phyloP scores from a whole-genome alignment of 2,797 vertebrate genomes.

The Coilia nasus region DNA sequence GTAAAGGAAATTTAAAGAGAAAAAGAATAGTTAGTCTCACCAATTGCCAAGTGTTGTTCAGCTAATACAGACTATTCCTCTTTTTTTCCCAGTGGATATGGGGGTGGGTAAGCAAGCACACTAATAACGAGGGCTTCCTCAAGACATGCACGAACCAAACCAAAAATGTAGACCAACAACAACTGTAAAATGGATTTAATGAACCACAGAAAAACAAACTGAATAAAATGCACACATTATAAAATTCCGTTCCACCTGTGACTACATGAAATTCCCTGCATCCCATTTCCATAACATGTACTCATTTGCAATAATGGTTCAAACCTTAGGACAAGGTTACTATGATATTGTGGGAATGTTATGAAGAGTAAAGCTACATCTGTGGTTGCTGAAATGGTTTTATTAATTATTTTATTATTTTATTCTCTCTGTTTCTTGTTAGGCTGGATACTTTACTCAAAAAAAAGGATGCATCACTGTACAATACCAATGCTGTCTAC shows the following conservation, averaged over 20 bases:
- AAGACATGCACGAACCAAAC: neutral
- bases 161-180: neutral
- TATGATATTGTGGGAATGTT: no score
- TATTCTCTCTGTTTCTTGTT: no score
- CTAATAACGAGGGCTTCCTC: neutral
- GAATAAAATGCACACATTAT: neutral
- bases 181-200: neutral
- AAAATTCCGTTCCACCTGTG: neutral
- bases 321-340: no score
- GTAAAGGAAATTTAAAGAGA: constrained; percentile 40
- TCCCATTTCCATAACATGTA: neutral
- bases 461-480: no score
- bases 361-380: no score
- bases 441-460: no score
- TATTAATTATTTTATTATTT: no score
- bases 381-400: no score
- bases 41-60: neutral
- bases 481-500: no score
- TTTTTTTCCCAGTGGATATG: neutral
- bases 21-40: constrained; percentile 20
- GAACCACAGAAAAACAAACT: neutral
- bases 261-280: neutral
- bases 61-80: neutral
- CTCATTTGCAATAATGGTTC: neutral
- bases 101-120: neutral